These are phyloP conservation scores for Ptyas mucosa DNA, from an alignment of 2,113 vertebrate species.

Conservation along the genomic window DNA sequence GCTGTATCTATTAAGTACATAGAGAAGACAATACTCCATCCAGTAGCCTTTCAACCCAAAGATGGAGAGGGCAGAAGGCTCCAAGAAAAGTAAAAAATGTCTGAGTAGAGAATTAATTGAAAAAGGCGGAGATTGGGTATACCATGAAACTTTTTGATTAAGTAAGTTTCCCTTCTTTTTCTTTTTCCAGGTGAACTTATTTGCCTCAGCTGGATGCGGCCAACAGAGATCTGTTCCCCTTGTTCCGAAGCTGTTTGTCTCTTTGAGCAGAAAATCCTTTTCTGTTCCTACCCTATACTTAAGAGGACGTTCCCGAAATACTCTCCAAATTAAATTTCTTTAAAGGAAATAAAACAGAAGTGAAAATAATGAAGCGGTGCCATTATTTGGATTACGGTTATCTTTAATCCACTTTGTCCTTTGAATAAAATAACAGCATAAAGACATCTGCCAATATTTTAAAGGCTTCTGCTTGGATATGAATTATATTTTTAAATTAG, in stretches of 20 bases:
- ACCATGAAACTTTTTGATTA: conserved; percentile 38
- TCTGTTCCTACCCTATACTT: conserved; percentile 23
- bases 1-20: not conserved
- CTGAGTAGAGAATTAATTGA: conserved; percentile 35
- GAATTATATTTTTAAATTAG: conserved; percentile 70
- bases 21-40: not conserved
- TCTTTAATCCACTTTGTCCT: conserved; percentile 69
- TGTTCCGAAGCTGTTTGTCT: conserved; percentile 38
- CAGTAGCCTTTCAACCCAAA: not conserved
- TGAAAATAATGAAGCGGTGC: conserved; percentile 45
- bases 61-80: conserved; percentile 7
- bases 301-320: conserved; percentile 28
- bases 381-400: conserved; percentile 54
- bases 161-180: not conserved
- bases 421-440: conserved; percentile 56
- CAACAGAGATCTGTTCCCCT: not conserved
- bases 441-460: conserved; percentile 69
- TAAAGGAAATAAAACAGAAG: conserved; percentile 50
- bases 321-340: conserved; percentile 56
- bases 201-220: conserved; percentile 32
- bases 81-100: conserved; percentile 38
- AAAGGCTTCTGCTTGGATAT: conserved; percentile 65
- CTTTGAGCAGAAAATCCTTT: conserved; percentile 24
- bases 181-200: conserved; percentile 16
- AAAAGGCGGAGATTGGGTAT: conserved; percentile 29